A percentile compares a stretch with the other conserved stretches of the same genome.
phyloP scores from a whole-genome alignment of 2,888 invertebrate species.

The Cistogaster globosa region DNA sequence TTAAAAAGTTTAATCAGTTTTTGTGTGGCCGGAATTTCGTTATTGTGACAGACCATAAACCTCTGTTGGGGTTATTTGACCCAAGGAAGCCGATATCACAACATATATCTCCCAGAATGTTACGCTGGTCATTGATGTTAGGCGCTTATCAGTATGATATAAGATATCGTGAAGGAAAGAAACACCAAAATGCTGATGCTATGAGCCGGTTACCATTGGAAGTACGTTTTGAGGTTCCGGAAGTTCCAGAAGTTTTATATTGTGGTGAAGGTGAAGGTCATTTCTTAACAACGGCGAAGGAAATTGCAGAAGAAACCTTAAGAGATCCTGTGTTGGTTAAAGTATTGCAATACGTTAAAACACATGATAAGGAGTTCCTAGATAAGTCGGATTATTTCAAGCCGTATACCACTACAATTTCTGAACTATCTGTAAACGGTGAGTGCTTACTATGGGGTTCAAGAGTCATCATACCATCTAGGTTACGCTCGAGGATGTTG shows the following conservation, averaged over 20 bases:
- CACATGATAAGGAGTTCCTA: background rate
- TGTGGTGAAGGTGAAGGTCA: too few species aligned
- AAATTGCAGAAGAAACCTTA: slow-evolving; percentile 35
- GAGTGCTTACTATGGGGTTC: slow-evolving; percentile 51
- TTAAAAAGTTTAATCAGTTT: too few species aligned
- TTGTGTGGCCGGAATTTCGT: slow-evolving; percentile 35
- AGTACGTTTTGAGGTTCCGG: too few species aligned
- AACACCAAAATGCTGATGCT: slow-evolving; percentile 41
- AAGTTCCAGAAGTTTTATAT: too few species aligned
- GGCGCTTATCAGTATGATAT: slow-evolving; percentile 38
- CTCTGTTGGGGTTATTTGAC: slow-evolving; percentile 7
- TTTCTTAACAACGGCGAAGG: slow-evolving; percentile 2
- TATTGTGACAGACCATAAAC: slow-evolving; percentile 22
- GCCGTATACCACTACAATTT: slow-evolving; percentile 28
- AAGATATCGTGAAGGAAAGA: slow-evolving; percentile 23
- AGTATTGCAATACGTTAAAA: slow-evolving; percentile 20
- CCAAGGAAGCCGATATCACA: slow-evolving; percentile 19
- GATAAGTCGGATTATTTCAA: slow-evolving; percentile 46
- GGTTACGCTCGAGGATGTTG: background rate
- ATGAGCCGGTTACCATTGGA: slow-evolving; percentile 46
- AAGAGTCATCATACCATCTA: slow-evolving; percentile 26
- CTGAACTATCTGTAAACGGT: slow-evolving; percentile 34
- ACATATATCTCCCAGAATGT: slow-evolving; percentile 33
- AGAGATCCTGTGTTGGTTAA: slow-evolving; percentile 26
- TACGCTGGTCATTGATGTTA: slow-evolving; percentile 44